Conservation (phyloP, 2,113 vertebrate genomes). For the Crocuta crocuta region DNA sequence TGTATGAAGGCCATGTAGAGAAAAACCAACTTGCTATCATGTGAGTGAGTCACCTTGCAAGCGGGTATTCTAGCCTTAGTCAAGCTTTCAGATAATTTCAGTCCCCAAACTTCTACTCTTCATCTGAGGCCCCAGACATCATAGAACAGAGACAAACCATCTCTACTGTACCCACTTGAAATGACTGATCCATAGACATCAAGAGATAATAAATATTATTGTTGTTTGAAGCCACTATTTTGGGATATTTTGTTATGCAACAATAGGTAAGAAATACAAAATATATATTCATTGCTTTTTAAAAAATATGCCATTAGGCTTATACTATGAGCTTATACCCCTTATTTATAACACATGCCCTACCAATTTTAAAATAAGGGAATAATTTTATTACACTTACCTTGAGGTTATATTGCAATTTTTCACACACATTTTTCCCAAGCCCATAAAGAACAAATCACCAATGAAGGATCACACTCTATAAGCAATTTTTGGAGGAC, state of each 20-base stretch:
- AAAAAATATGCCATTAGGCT: neutral
- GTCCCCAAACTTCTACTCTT: neutral
- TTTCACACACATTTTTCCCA: neutral
- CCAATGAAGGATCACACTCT: neutral
- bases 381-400: neutral
- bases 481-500: constrained; percentile 13
- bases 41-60: neutral
- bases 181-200: neutral
- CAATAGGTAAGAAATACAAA: neutral
- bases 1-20: neutral
- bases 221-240: neutral
- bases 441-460: neutral
- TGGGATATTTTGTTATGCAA: neutral
- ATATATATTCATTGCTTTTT: neutral
- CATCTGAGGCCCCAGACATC: neutral
- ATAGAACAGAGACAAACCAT: neutral
- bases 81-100: neutral
- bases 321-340: neutral
- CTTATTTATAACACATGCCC: neutral
- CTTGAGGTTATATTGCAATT: neutral
- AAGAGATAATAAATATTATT: neutral
- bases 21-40: neutral
- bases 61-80: neutral
- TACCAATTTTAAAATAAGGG: neutral
- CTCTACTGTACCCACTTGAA: neutral